Percentiles rank a stretch among this genome's conserved stretches.
Evolutionary conservation across 2,113 vertebrate species (phyloP).

Genomic region (Hyla sarda): DNA sequence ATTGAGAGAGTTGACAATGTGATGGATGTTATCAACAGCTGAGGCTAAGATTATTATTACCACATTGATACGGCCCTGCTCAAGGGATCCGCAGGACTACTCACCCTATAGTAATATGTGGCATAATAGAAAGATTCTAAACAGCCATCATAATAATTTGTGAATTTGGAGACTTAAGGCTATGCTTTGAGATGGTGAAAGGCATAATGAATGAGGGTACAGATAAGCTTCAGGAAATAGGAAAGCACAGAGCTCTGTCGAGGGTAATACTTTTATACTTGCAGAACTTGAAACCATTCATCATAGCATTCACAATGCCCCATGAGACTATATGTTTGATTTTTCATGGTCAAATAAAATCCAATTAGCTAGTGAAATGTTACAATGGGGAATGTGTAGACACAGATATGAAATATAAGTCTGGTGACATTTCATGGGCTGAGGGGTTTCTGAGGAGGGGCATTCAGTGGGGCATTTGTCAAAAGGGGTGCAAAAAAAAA

Average conservation of each 20-base stretch:
- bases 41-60: slow-evolving; percentile 47
- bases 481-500: not conserved
- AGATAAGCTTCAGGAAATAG: slow-evolving; percentile 27
- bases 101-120: slow-evolving; percentile 19
- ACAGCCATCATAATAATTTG: not conserved
- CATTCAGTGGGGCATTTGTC: not conserved
- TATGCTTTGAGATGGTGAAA: not conserved
- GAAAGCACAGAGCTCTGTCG: not conserved
- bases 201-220: not conserved
- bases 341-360: not conserved
- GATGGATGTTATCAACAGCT: slow-evolving; percentile 50
- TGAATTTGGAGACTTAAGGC: not conserved
- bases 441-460: not conserved
- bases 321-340: not conserved
- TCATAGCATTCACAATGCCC: slow-evolving; percentile 6
- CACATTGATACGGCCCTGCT: slow-evolving; percentile 15
- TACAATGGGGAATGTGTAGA: not conserved
- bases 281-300: slow-evolving; percentile 6
- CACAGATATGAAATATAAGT: not conserved
- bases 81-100: slow-evolving; percentile 1
- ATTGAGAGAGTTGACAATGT: slow-evolving; percentile 47
- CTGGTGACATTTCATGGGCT: not conserved
- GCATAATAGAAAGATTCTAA: not conserved
- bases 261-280: not conserved
- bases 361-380: not conserved